Conservation (phyloP, 64 coral and sea anemone genomes). For the Porites lutea region DNA sequence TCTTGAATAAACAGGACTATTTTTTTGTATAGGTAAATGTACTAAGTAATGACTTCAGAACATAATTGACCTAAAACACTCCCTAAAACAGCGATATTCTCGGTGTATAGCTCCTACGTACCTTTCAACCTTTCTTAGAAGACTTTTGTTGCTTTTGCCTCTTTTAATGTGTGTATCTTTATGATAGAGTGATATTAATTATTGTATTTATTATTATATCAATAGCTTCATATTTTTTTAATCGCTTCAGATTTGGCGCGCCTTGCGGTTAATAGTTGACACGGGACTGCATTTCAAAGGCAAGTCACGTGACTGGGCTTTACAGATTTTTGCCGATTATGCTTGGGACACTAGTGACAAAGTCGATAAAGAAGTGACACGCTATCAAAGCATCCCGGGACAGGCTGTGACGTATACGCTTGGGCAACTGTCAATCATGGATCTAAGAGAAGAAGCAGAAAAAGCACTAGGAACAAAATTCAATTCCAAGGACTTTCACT, state of each 20-base stretch:
- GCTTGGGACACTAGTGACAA: slow-evolving; percentile 15
- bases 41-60: no score
- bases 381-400: slow-evolving; percentile 41
- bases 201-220: not conserved
- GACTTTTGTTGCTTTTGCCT: no score
- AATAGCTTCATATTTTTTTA: not conserved
- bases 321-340: slow-evolving; percentile 2
- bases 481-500: slow-evolving; percentile 40
- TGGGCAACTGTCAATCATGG: slow-evolving; percentile 38
- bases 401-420: slow-evolving; percentile 31
- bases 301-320: slow-evolving; percentile 15
- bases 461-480: not conserved
- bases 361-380: slow-evolving; percentile 11
- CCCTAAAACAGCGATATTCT: no score
- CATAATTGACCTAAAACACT: no score
- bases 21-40: no score
- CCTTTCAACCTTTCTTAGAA: no score
- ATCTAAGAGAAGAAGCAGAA: slow-evolving; percentile 24
- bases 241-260: slow-evolving; percentile 6
- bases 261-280: slow-evolving; percentile 15
- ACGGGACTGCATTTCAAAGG: slow-evolving; percentile 25
- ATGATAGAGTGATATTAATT: not conserved
- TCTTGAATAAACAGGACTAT: no score
- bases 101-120: no score
- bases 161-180: no score